Conservation (phyloP, 2,888 invertebrate species). For the Girardia tigrina region DNA sequence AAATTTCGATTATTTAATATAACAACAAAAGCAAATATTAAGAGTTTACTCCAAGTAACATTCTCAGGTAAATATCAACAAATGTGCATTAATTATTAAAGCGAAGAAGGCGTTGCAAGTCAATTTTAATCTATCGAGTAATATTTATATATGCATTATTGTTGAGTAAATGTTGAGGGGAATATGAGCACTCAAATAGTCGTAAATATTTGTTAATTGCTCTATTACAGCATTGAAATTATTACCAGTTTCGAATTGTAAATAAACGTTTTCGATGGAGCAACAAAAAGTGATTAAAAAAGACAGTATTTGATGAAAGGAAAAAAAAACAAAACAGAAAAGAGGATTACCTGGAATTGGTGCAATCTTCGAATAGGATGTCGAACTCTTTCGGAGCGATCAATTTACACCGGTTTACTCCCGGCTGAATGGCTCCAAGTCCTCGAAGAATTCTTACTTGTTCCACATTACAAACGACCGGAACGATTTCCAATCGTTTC, state of each 20-base stretch:
- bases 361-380: conserved; percentile 95
- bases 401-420: conserved; percentile 97
- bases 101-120: neutral
- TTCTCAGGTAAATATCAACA: conserved; percentile 13
- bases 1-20: conserved; percentile 3
- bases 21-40: neutral
- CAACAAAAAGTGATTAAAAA: too few relatives aligned
- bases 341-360: conserved; percentile 98
- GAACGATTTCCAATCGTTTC: conserved; percentile 93
- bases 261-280: neutral
- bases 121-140: neutral
- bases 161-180: neutral
- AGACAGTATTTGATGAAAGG: too few relatives aligned
- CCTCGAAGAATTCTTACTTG: conserved; percentile 94
- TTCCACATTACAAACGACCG: conserved; percentile 97
- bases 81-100: neutral
- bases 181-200: conserved; percentile 6
- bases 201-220: conserved; percentile 23
- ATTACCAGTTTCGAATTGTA: neutral
- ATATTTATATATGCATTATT: conserved; percentile 19
- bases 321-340: too few relatives aligned
- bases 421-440: conserved; percentile 95
- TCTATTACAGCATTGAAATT: conserved; percentile 17
- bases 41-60: too few relatives aligned
- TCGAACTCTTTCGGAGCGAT: conserved; percentile 98